A percentile compares a stretch with the other conserved stretches of the same genome.
Evolutionary conservation across 2,888 invertebrate genomes (phyloP).

Genomic region (Chloromyia formosa): DNA sequence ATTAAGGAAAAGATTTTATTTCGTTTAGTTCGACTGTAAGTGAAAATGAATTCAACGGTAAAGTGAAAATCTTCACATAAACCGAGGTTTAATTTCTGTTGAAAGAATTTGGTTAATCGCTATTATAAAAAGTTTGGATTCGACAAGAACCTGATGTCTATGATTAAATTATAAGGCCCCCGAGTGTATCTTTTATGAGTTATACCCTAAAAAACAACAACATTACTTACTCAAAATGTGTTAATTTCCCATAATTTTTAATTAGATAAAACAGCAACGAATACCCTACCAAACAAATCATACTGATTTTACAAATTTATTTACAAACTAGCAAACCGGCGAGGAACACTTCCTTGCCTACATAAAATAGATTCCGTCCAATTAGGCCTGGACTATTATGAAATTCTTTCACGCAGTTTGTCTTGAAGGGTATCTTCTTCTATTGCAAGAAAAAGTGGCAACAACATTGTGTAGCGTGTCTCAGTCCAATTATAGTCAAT

Average conservation of each 20-base stretch:
- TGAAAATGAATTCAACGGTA: too few relatives aligned
- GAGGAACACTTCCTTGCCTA: constrained; percentile 21
- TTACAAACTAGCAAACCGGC: constrained; percentile 23
- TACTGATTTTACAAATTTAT: constrained; percentile 31
- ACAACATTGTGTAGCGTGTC: constrained; percentile 30
- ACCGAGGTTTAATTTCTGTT: too few relatives aligned
- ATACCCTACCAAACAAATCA: background rate
- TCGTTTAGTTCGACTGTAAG: too few relatives aligned
- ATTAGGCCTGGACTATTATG: constrained; percentile 25
- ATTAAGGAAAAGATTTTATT: too few relatives aligned
- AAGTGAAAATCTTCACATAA: too few relatives aligned
- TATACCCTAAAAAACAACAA: too few relatives aligned
- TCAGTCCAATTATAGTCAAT: constrained; percentile 23
- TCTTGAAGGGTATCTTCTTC: background rate
- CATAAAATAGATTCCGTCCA: constrained; percentile 39
- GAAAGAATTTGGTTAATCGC: too few relatives aligned
- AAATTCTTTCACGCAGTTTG: constrained; percentile 40
- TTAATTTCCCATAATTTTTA: background rate
- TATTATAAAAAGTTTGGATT: too few relatives aligned
- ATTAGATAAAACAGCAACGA: background rate
- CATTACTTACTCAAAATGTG: background rate
- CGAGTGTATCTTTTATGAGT: too few relatives aligned
- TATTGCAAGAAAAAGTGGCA: constrained; percentile 11
- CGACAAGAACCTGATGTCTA: too few relatives aligned
- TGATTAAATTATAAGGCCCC: too few relatives aligned